phyloP scores from a whole-genome alignment of 2,888 invertebrate species.

The Seira musarum region DNA sequence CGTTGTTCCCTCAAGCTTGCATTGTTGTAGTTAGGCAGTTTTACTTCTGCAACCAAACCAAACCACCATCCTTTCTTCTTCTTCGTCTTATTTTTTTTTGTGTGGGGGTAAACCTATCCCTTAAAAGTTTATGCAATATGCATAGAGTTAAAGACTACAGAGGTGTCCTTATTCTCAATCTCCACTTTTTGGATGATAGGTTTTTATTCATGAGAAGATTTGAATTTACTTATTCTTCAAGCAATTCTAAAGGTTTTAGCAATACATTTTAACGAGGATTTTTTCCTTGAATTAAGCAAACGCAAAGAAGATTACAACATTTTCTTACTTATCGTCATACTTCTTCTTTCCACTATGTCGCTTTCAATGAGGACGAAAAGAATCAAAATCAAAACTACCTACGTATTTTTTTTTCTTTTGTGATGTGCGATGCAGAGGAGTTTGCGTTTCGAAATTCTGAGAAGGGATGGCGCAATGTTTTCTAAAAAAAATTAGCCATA shows the following conservation, averaged over 20 bases:
- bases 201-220: conserved; percentile 13
- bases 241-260: neutral
- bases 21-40: neutral
- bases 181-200: neutral
- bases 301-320: neutral
- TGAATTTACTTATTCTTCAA: neutral
- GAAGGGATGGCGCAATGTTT: neutral
- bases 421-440: neutral
- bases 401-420: neutral
- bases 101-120: neutral
- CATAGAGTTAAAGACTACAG: neutral
- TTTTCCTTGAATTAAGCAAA: neutral
- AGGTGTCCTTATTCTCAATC: neutral
- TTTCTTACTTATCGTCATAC: too few relatives aligned
- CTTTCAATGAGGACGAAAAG: neutral
- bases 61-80: too few relatives aligned
- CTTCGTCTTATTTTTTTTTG: too few relatives aligned
- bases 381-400: neutral
- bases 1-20: neutral
- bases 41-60: too few relatives aligned
- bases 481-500: neutral
- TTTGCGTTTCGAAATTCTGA: neutral
- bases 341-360: too few relatives aligned
- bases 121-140: neutral
- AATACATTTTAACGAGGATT: neutral